Evolutionary conservation across 2,113 vertebrate species (phyloP).

Genomic region (Oreochromis spilurus): DNA sequence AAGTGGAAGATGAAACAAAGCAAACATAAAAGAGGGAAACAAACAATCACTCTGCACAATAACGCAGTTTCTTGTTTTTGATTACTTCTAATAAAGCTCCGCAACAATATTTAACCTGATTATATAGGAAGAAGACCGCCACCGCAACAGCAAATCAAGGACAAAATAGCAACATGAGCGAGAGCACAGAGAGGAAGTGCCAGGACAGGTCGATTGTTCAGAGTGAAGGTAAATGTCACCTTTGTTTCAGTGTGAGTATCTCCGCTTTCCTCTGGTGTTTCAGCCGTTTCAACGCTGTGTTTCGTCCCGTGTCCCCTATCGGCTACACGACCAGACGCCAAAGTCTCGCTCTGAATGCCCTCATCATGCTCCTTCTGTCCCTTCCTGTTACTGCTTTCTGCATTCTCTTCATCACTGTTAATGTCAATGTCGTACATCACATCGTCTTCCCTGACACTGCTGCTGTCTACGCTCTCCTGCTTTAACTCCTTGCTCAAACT

Average conservation of each 20-base stretch:
- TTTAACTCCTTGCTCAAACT: slow-evolving; percentile 30
- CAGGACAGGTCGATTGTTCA: neutral
- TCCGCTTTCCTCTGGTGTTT: slow-evolving; percentile 38
- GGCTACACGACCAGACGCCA: slow-evolving; percentile 17
- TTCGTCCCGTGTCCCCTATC: neutral
- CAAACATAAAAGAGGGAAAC: neutral
- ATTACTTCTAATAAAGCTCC: neutral
- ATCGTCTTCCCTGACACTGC: neutral
- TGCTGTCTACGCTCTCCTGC: slow-evolving; percentile 25
- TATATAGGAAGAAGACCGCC: neutral
- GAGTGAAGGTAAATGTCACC: slow-evolving; percentile 44
- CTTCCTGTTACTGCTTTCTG: neutral
- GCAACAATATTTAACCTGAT: neutral
- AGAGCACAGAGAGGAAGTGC: neutral
- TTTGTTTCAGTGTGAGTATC: slow-evolving; percentile 34
- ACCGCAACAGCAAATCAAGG: slow-evolving; percentile 18
- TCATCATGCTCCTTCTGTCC: neutral
- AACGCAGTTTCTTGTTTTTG: neutral
- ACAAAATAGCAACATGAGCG: neutral
- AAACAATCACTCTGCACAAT: neutral
- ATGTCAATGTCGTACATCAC: slow-evolving; percentile 45
- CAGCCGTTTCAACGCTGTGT: slow-evolving; percentile 5
- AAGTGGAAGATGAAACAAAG: neutral
- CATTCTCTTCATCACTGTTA: slow-evolving; percentile 27
- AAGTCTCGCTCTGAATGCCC: neutral